Conservation (phyloP, 2,888 invertebrate genomes). For the Ectemnius continuus region DNA sequence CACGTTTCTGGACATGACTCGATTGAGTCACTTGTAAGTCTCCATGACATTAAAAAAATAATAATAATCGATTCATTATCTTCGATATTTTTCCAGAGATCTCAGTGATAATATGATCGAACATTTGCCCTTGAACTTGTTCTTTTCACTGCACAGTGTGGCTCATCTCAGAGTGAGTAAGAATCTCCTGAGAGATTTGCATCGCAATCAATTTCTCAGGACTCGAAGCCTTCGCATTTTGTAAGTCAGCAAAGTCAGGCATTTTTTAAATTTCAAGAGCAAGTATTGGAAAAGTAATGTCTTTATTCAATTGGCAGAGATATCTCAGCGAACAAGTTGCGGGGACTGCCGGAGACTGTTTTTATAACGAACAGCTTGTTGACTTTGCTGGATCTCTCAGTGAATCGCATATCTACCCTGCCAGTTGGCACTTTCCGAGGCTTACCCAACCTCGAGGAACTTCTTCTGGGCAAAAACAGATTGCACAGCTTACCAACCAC, state of each 20-base stretch:
- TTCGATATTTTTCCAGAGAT: slow-evolving; percentile 64
- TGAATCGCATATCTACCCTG: slow-evolving; percentile 85
- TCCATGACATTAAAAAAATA: neutral
- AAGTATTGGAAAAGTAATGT: neutral
- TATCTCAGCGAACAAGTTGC: slow-evolving; percentile 84
- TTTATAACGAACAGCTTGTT: slow-evolving; percentile 76
- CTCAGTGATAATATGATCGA: slow-evolving; percentile 72
- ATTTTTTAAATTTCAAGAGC: neutral
- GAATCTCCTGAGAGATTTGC: slow-evolving; percentile 70
- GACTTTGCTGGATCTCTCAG: slow-evolving; percentile 85
- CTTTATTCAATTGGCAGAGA: slow-evolving; percentile 69
- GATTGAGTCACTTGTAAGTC: slow-evolving; percentile 80
- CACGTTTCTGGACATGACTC: slow-evolving; percentile 83
- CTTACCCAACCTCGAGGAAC: slow-evolving; percentile 83
- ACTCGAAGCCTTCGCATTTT: slow-evolving; percentile 71
- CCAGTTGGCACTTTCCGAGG: slow-evolving; percentile 82
- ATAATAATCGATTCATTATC: slow-evolving; percentile 2
- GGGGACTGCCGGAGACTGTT: slow-evolving; percentile 81
- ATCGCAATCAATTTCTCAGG: slow-evolving; percentile 69
- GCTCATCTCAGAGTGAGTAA: slow-evolving; percentile 71
- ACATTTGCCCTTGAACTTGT: slow-evolving; percentile 71
- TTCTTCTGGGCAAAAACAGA: slow-evolving; percentile 85
- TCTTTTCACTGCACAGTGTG: slow-evolving; percentile 69
- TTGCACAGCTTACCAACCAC: slow-evolving; percentile 81
- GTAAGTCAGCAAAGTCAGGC: slow-evolving; percentile 55